Conservation (phyloP, 2,888 invertebrate species). For the Mycalesis mineus region DNA sequence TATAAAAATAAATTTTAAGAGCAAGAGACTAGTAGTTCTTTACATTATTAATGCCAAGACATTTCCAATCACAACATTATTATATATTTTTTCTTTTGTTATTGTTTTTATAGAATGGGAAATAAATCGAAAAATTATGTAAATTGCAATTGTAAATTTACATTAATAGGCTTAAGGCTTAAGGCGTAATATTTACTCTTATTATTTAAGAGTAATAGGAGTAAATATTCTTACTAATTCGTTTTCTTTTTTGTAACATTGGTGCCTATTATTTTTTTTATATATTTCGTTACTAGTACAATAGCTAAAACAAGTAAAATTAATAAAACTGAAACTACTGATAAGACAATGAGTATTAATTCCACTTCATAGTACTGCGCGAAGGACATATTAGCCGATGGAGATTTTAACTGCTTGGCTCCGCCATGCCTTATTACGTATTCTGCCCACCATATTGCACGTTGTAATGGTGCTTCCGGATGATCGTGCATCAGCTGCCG, state of each 20-base stretch:
- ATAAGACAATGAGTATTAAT: constrained; percentile 14
- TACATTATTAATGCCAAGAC: no score
- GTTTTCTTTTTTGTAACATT: not conserved
- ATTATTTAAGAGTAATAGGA: no score
- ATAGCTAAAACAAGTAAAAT: not conserved
- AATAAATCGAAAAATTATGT: no score
- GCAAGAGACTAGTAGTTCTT: no score
- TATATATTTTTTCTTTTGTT: no score
- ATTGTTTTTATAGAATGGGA: no score
- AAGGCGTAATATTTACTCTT: no score
- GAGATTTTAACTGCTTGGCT: constrained; percentile 26
- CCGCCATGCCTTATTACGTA: constrained; percentile 29
- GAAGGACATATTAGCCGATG: constrained; percentile 27
- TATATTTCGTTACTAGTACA: not conserved
- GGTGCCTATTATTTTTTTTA: not conserved
- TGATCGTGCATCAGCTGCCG: constrained; percentile 27
- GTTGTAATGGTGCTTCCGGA: constrained; percentile 25
- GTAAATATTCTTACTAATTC: not conserved
- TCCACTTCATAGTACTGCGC: constrained; percentile 29
- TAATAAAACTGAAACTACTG: not conserved
- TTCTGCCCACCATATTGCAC: constrained; percentile 33
- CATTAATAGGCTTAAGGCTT: no score
- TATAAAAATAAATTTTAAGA: no score
- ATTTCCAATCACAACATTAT: no score
- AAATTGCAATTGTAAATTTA: no score